A percentile compares a stretch with the other conserved stretches of the same genome.
Conservation (phyloP, 2,888 invertebrate genomes). For the Deilephila elpenor region DNA sequence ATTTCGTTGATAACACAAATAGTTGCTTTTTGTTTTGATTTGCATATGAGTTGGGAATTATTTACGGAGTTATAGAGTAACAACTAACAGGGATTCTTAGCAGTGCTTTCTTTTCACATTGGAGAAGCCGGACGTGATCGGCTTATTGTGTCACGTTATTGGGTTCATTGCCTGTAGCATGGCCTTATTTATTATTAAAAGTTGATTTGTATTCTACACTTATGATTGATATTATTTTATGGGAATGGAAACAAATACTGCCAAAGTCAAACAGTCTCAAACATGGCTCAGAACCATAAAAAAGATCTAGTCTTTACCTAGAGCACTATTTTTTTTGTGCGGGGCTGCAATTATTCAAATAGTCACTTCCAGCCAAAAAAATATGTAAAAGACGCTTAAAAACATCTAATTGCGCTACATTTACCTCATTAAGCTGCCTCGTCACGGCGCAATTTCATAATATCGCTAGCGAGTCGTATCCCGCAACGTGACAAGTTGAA, state of each 20-base stretch:
- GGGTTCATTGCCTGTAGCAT: not conserved
- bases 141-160: not conserved
- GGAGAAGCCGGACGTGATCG: not conserved
- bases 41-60: not conserved
- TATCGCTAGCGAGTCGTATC: not conserved
- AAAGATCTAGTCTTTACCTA: too few relatives aligned
- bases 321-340: not conserved
- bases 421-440: not conserved
- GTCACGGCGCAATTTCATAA: not conserved
- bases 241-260: too few relatives aligned
- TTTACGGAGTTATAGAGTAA: not conserved
- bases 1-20: constrained; percentile 2
- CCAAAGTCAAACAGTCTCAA: too few relatives aligned
- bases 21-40: not conserved
- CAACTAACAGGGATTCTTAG: not conserved
- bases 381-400: too few relatives aligned
- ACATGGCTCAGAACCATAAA: too few relatives aligned
- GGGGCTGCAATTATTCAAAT: not conserved
- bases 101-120: not conserved
- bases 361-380: not conserved
- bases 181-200: not conserved
- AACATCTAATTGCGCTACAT: not conserved
- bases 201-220: not conserved
- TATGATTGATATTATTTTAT: too few relatives aligned
- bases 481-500: not conserved